These are phyloP conservation scores for Hypocryptadius cinnamomeus DNA, from an alignment of 2,113 vertebrate species.

Conservation along the genomic window DNA sequence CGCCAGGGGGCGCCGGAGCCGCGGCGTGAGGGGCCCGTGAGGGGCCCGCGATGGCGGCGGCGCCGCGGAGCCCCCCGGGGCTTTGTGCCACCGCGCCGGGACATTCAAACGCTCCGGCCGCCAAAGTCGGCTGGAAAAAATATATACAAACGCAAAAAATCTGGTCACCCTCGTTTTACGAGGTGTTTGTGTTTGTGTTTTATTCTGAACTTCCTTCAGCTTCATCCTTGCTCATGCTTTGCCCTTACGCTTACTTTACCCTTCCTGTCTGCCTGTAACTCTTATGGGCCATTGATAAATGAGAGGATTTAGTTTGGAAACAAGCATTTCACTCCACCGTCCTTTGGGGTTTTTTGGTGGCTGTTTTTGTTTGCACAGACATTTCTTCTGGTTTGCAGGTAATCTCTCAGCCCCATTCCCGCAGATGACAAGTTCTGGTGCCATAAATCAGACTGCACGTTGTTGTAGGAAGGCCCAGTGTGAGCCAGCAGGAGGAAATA, in stretches of 20 bases:
- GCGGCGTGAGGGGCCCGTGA: not conserved
- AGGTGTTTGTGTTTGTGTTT: not conserved
- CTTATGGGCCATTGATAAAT: accelerated
- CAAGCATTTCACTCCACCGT: accelerated
- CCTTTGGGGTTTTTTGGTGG: not conserved
- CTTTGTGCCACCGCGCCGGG: not conserved
- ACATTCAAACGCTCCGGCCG: accelerated
- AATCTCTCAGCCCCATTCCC: not conserved
- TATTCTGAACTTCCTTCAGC: not conserved
- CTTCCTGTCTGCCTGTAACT: not conserved
- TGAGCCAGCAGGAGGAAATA: not conserved
- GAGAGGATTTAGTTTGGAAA: not conserved
- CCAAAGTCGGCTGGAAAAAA: accelerated
- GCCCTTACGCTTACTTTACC: not conserved
- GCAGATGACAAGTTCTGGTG: accelerated
- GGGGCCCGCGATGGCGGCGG: not conserved
- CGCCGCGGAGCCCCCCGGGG: too few relatives aligned
- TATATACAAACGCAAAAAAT: accelerated
- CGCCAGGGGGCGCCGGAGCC: not conserved
- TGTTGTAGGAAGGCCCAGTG: not conserved
- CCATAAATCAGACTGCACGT: accelerated
- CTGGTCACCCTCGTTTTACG: accelerated
- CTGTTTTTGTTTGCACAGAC: not conserved
- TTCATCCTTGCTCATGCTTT: not conserved
- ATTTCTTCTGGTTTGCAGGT: not conserved